phyloP scores from a whole-genome alignment of 2,888 invertebrate genomes.

The Oegoconia quadripuncta region DNA sequence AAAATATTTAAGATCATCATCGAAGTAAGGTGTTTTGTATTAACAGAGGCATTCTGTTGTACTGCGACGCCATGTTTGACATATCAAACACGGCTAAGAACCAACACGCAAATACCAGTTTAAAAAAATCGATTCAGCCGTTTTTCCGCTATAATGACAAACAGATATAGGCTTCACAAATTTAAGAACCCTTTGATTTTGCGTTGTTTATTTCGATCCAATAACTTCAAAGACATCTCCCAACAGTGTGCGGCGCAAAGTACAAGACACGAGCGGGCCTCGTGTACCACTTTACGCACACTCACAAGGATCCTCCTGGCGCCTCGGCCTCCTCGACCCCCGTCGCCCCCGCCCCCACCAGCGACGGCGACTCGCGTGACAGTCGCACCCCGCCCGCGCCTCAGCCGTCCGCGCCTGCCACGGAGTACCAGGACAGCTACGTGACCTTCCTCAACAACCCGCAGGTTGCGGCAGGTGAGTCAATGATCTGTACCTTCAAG shows the following conservation, averaged over 20 bases:
- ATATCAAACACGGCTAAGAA: not conserved
- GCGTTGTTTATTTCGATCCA: too few relatives aligned
- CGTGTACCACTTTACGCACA: constrained; percentile 97
- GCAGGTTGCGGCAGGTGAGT: constrained; percentile 52
- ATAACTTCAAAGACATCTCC: not conserved
- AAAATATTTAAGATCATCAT: too few relatives aligned
- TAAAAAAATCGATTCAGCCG: not conserved
- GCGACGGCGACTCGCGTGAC: constrained; percentile 58
- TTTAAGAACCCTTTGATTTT: too few relatives aligned
- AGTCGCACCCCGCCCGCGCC: constrained; percentile 88
- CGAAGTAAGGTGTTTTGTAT: too few relatives aligned
- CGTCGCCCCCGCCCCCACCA: constrained; percentile 43
- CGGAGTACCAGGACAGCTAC: constrained; percentile 83
- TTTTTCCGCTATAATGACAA: too few relatives aligned
- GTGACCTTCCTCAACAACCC: constrained; percentile 83
- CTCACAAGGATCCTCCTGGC: constrained; percentile 83
- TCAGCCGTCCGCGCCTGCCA: constrained; percentile 67
- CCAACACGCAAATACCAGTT: not conserved
- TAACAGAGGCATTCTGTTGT: too few relatives aligned
- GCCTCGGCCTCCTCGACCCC: constrained; percentile 34
- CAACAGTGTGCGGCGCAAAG: constrained; percentile 96
- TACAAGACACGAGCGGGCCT: constrained; percentile 98
- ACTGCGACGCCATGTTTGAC: not conserved
- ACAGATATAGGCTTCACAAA: too few relatives aligned
- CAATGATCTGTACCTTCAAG: too few relatives aligned